phyloP scores from a whole-genome alignment of 2,113 vertebrate genomes.

The Chaetorhynchus papuensis region DNA sequence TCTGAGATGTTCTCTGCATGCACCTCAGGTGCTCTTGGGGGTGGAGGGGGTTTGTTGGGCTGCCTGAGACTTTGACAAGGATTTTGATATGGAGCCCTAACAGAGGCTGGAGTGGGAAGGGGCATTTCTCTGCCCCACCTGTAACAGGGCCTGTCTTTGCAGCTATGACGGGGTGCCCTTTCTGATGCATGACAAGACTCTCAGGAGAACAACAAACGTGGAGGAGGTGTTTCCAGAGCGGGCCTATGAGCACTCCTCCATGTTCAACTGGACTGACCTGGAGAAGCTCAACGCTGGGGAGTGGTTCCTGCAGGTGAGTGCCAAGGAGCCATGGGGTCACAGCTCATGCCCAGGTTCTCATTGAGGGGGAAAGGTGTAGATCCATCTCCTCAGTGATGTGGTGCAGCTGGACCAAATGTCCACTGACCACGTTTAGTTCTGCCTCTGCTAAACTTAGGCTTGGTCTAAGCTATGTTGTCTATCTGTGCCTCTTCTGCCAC shows the following conservation, averaged over 20 bases:
- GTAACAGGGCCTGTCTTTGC: background rate
- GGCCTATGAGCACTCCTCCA: conserved; percentile 76
- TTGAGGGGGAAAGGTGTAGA: background rate
- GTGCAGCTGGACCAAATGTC: background rate
- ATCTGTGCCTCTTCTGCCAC: background rate
- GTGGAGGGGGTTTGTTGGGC: background rate
- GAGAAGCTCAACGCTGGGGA: conserved; percentile 88
- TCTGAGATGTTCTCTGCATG: background rate
- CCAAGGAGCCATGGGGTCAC: fast-evolving
- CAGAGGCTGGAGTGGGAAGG: background rate
- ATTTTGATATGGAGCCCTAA: background rate
- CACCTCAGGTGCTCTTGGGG: background rate
- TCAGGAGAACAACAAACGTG: conserved; percentile 89
- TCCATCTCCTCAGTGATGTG: background rate
- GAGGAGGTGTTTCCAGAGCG: conserved; percentile 78
- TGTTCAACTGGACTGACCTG: conserved; percentile 93
- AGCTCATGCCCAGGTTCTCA: background rate
- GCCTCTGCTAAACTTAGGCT: background rate
- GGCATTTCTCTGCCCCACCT: background rate
- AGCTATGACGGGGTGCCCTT: conserved; percentile 93
- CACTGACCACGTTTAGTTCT: background rate
- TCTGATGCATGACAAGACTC: conserved; percentile 86
- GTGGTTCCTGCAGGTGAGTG: conserved; percentile 89
- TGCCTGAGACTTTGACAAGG: background rate
- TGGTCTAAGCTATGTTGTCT: background rate